Conservation (phyloP, 2,113 vertebrate genomes). For the Chelonoidis abingdonii region DNA sequence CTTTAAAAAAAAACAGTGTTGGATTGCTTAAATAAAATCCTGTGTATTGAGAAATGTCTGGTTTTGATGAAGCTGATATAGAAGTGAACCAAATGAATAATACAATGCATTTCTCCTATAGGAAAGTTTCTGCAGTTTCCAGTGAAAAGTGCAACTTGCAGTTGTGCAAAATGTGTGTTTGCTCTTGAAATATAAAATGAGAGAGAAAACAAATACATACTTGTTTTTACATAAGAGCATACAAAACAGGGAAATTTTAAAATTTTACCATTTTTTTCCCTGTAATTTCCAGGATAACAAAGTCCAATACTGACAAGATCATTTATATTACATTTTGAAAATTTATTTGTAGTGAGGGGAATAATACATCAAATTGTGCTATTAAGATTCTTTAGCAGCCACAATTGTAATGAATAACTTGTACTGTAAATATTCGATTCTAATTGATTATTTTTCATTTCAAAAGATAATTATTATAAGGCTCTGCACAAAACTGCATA, state of each 20-base stretch:
- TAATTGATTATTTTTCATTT: not conserved
- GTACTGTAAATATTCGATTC: not conserved
- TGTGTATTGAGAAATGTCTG: slow-evolving; percentile 68
- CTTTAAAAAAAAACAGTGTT: slow-evolving; percentile 20
- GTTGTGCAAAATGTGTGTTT: slow-evolving; percentile 23
- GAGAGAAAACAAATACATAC: slow-evolving; percentile 46
- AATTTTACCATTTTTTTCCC: slow-evolving; percentile 12
- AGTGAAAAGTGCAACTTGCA: slow-evolving; percentile 41
- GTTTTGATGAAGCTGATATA: slow-evolving; percentile 76
- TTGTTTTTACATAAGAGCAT: slow-evolving; percentile 8
- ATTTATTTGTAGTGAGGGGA: not conserved
- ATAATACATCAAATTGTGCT: not conserved
- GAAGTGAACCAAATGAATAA: slow-evolving; percentile 66
- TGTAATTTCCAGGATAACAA: not conserved
- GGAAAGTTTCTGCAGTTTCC: slow-evolving; percentile 22
- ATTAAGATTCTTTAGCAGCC: not conserved
- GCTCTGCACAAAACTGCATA: not conserved
- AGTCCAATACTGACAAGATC: not conserved
- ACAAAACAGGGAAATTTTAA: slow-evolving; percentile 46
- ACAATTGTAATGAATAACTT: not conserved
- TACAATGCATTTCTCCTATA: slow-evolving; percentile 17
- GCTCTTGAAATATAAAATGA: slow-evolving; percentile 45
- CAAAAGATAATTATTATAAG: not conserved
- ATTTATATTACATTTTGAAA: not conserved
- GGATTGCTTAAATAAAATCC: slow-evolving; percentile 11